These are phyloP conservation scores for Xanthia togata DNA, from an alignment of 2,888 invertebrate species.

Conservation along the genomic window DNA sequence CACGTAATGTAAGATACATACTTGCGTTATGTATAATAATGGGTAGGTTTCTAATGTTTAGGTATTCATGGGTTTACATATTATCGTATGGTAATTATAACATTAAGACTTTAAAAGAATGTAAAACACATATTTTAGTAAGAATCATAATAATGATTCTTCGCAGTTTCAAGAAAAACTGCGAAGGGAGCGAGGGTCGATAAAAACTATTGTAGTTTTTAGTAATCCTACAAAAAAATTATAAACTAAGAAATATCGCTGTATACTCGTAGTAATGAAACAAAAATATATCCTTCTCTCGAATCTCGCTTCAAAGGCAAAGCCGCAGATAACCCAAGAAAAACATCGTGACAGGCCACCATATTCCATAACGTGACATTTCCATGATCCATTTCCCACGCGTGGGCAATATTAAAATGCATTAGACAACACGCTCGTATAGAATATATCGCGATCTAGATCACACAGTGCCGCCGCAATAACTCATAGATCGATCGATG, in stretches of 20 bases:
- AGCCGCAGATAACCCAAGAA: slow-evolving; percentile 44
- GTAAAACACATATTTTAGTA: not conserved
- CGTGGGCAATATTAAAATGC: slow-evolving; percentile 70
- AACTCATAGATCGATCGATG: slow-evolving; percentile 77
- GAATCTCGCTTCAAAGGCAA: slow-evolving; percentile 27
- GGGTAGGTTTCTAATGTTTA: not conserved
- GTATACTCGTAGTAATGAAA: not conserved
- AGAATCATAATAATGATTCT: not conserved
- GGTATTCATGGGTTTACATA: slow-evolving; percentile 7
- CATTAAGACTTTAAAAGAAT: not conserved
- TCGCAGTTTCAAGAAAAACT: not conserved
- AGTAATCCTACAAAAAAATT: not conserved
- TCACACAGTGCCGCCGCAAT: slow-evolving; percentile 76
- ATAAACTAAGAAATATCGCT: not conserved
- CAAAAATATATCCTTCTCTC: slow-evolving; percentile 18
- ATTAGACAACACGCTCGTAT: slow-evolving; percentile 67
- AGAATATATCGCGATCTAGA: slow-evolving; percentile 78
- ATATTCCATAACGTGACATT: slow-evolving; percentile 49
- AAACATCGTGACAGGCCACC: slow-evolving; percentile 44
- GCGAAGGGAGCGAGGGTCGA: too few species aligned
- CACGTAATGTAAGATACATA: slow-evolving; percentile 30
- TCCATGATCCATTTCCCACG: slow-evolving; percentile 64
- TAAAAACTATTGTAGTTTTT: not conserved
- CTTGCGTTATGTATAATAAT: slow-evolving; percentile 16
- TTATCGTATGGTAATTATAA: slow-evolving; percentile 1